Percentiles rank a stretch among this genome's conserved stretches.
Evolutionary conservation across 2,113 vertebrate species (phyloP).

Genomic region (Edolisoma coerulescens): DNA sequence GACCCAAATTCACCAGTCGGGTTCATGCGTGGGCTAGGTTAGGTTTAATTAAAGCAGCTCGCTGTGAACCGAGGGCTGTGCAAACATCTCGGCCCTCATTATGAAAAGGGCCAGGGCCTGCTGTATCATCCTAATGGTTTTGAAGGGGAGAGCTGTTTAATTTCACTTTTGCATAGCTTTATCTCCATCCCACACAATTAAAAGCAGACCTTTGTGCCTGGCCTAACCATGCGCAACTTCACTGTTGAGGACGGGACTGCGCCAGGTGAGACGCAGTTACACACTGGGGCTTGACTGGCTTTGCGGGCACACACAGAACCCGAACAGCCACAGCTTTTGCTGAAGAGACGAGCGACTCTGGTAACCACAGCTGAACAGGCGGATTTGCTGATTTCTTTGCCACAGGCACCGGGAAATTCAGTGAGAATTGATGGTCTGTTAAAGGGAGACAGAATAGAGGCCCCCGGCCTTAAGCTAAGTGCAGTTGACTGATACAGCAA

Average conservation of each 20-base stretch:
- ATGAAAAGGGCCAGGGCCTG: neutral
- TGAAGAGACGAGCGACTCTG: neutral
- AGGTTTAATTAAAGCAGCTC: neutral
- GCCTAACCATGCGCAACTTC: rapidly evolving
- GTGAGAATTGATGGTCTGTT: neutral
- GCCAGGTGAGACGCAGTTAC: neutral
- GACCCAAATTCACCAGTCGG: neutral
- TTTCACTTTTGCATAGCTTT: constrained; percentile 3
- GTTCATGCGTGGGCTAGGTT: constrained; percentile 7
- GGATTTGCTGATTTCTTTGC: neutral
- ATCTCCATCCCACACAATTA: neutral
- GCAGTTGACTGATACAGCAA: neutral
- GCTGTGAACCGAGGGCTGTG: neutral
- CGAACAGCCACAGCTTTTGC: neutral
- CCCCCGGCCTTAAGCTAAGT: rapidly evolving
- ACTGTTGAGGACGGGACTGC: rapidly evolving
- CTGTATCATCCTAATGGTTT: neutral
- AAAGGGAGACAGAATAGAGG: neutral
- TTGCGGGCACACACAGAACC: neutral
- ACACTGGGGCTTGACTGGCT: neutral
- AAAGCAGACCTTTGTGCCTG: neutral
- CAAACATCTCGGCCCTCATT: neutral
- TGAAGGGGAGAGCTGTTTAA: neutral
- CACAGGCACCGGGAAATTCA: neutral
- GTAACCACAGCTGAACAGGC: neutral